These are phyloP conservation scores for Paramormyrops hopkinsi DNA, from an alignment of 2,797 vertebrate genomes.

Conservation along the genomic window DNA sequence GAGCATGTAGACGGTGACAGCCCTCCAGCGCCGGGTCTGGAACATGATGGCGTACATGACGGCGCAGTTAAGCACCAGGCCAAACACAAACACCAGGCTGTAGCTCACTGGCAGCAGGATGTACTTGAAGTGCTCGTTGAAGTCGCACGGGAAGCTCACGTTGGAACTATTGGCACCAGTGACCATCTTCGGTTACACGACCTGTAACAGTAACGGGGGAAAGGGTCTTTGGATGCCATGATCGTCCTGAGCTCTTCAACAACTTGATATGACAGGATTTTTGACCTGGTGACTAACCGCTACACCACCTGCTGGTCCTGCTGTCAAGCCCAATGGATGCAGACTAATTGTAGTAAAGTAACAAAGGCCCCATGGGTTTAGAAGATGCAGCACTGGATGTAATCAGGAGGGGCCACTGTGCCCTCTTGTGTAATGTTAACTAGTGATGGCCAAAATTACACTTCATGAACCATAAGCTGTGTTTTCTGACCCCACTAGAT, in stretches of 20 bases:
- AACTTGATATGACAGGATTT: not conserved
- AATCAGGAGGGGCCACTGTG: not conserved
- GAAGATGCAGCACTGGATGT: not conserved
- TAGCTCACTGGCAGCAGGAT: conserved; percentile 85
- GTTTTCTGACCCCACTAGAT: not conserved
- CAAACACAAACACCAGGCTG: conserved; percentile 74
- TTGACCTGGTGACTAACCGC: not conserved
- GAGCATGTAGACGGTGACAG: conserved; percentile 92
- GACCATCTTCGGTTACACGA: conserved; percentile 39
- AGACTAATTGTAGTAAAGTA: not conserved
- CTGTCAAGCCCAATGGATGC: not conserved
- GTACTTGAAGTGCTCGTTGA: conserved; percentile 85
- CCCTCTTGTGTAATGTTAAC: not conserved
- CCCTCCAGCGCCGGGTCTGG: conserved; percentile 81
- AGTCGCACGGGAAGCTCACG: conserved; percentile 55
- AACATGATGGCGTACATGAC: conserved; percentile 81
- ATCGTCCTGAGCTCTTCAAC: too few species aligned
- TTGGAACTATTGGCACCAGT: conserved; percentile 26
- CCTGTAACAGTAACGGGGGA: conserved; percentile 33
- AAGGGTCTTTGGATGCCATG: not conserved
- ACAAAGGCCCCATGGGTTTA: not conserved
- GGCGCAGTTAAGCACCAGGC: conserved; percentile 73
- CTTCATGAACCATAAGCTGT: not conserved
- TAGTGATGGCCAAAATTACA: not conserved
- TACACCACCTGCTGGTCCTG: not conserved